phyloP scores from a whole-genome alignment of 2,888 invertebrate species.

The Agapostemon virescens region DNA sequence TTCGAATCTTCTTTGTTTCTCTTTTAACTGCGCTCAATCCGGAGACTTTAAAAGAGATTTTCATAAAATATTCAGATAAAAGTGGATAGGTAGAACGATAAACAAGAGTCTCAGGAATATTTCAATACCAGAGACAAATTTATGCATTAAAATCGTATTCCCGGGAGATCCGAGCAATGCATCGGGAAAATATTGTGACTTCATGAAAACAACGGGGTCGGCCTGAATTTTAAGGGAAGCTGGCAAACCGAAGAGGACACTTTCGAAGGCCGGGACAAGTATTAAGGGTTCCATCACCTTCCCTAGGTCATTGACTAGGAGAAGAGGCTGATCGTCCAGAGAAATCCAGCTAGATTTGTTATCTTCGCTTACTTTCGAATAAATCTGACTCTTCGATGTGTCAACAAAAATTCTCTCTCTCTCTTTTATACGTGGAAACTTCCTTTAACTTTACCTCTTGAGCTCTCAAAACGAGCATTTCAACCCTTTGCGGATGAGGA shows the following conservation, averaged over 20 bases:
- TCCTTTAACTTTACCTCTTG: not conserved
- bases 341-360: not conserved
- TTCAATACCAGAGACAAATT: slow-evolving; percentile 4
- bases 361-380: not conserved
- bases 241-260: not conserved
- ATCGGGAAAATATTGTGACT: slow-evolving; percentile 10
- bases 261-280: not conserved
- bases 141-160: slow-evolving; percentile 23
- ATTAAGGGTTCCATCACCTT: slow-evolving; percentile 9
- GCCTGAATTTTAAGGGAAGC: slow-evolving; percentile 1
- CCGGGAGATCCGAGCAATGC: not conserved
- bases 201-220: slow-evolving; percentile 8
- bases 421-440: not conserved
- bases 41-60: not conserved
- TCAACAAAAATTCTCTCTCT: not conserved
- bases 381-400: not conserved
- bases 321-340: not conserved
- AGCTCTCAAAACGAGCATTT: not conserved
- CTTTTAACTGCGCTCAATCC: not conserved
- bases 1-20: not conserved
- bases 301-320: slow-evolving; percentile 7
- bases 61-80: slow-evolving; percentile 16
- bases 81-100: slow-evolving; percentile 10
- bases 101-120: slow-evolving; percentile 10
- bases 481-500: too few relatives aligned